Base-by-base conservation (phyloP, 1,140 invertebrate genomes). In the Bombus huntii region DNA sequence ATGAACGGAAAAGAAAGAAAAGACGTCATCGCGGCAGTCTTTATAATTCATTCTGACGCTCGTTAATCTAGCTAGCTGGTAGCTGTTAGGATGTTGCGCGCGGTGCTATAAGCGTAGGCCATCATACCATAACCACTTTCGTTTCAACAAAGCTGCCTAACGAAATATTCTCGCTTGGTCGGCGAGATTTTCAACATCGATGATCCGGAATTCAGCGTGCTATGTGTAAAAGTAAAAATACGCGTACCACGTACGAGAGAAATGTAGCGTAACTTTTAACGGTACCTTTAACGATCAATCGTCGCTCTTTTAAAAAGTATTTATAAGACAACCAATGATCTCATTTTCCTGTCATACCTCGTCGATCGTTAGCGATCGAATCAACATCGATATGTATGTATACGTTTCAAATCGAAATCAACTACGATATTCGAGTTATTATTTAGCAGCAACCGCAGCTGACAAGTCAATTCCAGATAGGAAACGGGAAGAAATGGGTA, bases 1-100 rank as follows among this genome's bases (percentile, higher is more conserved):
- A 22, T n/a, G n/a, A 44, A 73, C 25, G 53, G 34, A 76, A 76
- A 81, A 68, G 59, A 85, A 74, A 57, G 59, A 72, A 81, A 73
- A 73, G 68, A 81, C 78, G 70, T 85, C 78, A 66, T 80, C 70
- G 76, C 44, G 12, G 22, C 22, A 47, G 18, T 62, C 70, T 85
- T 85, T 81, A 74, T 85, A 85, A 85, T 85, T 85, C 59, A 85
- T 85, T 85, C 83, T 15, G 25, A 57, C 39, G 78, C 83, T 81
- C 78, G 70, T 85, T 85, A 81, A 85, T 71, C 83, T 42, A 68
- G 77, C 77, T 81, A 39, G 44, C 47, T 53, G 10, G 18, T 59
- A 15, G 72, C 13, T 47, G 59, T 12, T n/a, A 47, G 12, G 42
- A 47, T 44, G 44, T 31, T 13, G 3, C 15, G 34, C 34, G 42